phyloP scores from a whole-genome alignment of 2,888 invertebrate species.

The Sphaerophoria rueppellii region DNA sequence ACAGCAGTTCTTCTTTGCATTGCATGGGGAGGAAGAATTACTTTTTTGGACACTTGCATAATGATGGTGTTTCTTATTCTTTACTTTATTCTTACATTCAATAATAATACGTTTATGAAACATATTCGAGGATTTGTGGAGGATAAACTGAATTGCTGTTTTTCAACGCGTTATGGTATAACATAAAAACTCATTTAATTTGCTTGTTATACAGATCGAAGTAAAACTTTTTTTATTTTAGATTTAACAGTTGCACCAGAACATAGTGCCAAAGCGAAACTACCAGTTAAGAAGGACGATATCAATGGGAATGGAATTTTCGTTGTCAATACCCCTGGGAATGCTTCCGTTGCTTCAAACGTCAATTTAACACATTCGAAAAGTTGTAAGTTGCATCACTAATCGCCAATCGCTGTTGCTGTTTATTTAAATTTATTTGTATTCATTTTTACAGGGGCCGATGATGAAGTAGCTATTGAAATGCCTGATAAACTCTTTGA shows the following conservation, averaged over 20 bases:
- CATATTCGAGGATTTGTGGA: conserved; percentile 80
- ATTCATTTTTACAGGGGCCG: conserved; percentile 75
- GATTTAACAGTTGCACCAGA: conserved; percentile 82
- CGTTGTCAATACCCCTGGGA: conserved; percentile 79
- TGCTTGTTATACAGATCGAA: neutral
- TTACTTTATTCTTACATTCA: conserved; percentile 90
- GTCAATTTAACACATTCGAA: conserved; percentile 78
- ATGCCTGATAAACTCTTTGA: conserved; percentile 81
- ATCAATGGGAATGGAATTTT: conserved; percentile 80
- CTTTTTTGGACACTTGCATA: conserved; percentile 90
- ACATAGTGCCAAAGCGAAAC: conserved; percentile 80
- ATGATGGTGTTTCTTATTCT: conserved; percentile 88
- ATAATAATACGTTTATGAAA: conserved; percentile 84
- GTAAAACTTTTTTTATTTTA: conserved; percentile 68
- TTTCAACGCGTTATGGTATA: conserved; percentile 80
- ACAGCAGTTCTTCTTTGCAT: conserved; percentile 87
- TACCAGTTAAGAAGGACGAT: conserved; percentile 80
- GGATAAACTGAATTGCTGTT: conserved; percentile 81
- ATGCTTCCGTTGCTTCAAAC: conserved; percentile 79
- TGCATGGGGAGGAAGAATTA: conserved; percentile 90
- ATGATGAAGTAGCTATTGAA: conserved; percentile 74
- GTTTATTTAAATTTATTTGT: neutral
- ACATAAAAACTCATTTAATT: neutral
- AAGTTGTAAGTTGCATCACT: conserved; percentile 77
- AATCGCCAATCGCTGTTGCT: neutral